Evolutionary conservation across 2,797 vertebrate genomes (phyloP).

Genomic region (Cryptoblepharus egeriae): DNA sequence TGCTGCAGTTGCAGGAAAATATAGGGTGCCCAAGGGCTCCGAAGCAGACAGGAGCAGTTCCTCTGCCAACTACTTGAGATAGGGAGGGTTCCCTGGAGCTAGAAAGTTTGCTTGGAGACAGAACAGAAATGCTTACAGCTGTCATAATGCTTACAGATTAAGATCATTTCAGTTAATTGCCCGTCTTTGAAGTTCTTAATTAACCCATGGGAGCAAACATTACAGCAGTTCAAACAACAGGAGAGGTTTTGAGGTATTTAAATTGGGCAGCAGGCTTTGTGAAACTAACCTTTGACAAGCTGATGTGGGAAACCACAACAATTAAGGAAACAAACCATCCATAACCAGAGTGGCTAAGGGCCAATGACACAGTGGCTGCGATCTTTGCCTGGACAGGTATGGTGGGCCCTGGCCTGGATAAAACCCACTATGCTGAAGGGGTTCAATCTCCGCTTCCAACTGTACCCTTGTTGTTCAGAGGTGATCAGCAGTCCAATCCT

Average conservation of each 20-base stretch:
- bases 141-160: neutral
- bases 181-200: neutral
- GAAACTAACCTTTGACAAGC: neutral
- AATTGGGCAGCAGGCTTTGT: neutral
- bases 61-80: neutral
- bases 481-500: no score
- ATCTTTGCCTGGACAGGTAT: no score
- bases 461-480: no score
- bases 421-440: no score
- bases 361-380: no score
- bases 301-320: no score
- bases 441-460: no score
- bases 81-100: neutral
- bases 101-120: neutral
- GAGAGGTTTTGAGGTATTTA: neutral
- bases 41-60: neutral
- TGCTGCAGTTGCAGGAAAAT: neutral
- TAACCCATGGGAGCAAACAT: neutral
- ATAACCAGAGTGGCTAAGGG: neutral
- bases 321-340: neutral
- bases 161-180: neutral
- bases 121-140: neutral
- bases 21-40: neutral
- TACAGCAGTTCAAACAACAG: neutral
- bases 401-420: no score